Conservation (phyloP, 1,140 invertebrate species). For the Diorhabda sublineata region DNA sequence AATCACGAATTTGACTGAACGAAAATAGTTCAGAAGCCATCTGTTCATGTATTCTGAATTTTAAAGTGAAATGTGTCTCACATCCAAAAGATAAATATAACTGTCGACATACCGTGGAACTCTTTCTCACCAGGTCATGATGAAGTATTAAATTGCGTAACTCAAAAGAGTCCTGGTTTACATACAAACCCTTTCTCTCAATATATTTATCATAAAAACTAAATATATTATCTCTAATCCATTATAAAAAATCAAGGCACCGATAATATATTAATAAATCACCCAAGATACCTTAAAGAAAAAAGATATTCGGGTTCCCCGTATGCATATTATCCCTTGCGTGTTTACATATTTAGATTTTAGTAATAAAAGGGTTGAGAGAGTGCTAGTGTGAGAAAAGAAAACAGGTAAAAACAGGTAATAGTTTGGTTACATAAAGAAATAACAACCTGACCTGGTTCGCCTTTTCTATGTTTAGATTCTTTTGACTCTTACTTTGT, state of each 20-base stretch:
- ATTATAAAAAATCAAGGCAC: conserved; percentile 8
- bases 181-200: conserved; percentile 3
- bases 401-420: not conserved
- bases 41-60: not conserved
- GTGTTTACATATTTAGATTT: conserved; percentile 14
- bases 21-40: too few relatives aligned
- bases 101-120: not conserved
- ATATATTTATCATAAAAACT: conserved; percentile 16
- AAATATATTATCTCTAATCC: conserved; percentile 6
- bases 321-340: conserved; percentile 10
- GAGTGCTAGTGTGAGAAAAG: conserved; percentile 11
- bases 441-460: not conserved
- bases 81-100: not conserved
- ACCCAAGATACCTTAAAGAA: not conserved
- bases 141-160: not conserved
- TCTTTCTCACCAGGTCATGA: not conserved
- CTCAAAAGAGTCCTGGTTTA: not conserved
- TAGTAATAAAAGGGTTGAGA: conserved; percentile 10
- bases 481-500: not conserved
- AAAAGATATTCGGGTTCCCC: not conserved
- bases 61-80: not conserved
- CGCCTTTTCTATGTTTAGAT: not conserved
- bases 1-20: too few relatives aligned
- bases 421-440: not conserved
- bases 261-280: conserved; percentile 19